These are phyloP conservation scores for Genyomyrus donnyi DNA, from an alignment of 2,113 vertebrate species.

Conservation along the genomic window DNA sequence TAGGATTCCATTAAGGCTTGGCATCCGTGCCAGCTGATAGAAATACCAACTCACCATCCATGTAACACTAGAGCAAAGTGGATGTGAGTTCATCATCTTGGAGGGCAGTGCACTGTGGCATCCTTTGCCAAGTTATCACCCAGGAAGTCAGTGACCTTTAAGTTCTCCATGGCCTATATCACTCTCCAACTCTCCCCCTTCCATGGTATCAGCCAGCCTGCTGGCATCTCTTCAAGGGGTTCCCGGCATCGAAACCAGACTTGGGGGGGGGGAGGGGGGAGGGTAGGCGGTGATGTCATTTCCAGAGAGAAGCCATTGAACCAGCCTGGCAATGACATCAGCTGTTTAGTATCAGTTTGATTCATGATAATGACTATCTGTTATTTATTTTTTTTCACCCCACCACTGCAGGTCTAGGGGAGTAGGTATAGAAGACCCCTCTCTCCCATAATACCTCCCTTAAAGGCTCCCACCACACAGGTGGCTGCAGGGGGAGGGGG, in stretches of 20 bases:
- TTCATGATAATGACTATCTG: slow-evolving; percentile 38
- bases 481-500: neutral
- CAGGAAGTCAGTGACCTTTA: slow-evolving; percentile 31
- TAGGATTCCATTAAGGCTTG: neutral
- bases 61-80: neutral
- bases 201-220: slow-evolving; percentile 44
- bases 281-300: slow-evolving; percentile 57
- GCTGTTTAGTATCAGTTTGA: slow-evolving; percentile 51
- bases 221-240: slow-evolving; percentile 61
- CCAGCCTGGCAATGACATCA: slow-evolving; percentile 55
- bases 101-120: slow-evolving; percentile 14
- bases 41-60: neutral
- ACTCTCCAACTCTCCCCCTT: neutral
- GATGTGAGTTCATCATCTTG: slow-evolving; percentile 6
- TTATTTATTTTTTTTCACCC: neutral
- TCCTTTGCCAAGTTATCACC: slow-evolving; percentile 41
- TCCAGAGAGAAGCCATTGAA: slow-evolving; percentile 59
- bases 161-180: neutral
- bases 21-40: neutral
- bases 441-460: neutral
- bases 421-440: neutral
- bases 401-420: neutral
- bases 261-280: slow-evolving; percentile 23
- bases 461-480: neutral
- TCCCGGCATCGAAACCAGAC: slow-evolving; percentile 48